Evolutionary conservation across 1,140 invertebrate species (phyloP).

Genomic region (Spodoptera frugiperda): DNA sequence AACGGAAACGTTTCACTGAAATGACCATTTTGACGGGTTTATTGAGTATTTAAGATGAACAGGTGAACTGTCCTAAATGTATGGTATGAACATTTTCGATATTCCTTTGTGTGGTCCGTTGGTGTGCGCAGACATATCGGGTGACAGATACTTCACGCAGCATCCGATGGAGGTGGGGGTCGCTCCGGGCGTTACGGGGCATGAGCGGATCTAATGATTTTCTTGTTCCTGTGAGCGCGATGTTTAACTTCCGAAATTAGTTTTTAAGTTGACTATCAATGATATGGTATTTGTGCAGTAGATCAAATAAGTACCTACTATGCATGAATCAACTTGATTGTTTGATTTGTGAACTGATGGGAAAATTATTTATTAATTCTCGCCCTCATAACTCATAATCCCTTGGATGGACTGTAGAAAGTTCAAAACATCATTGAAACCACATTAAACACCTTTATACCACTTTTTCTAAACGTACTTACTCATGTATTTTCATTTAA

Average conservation of each 20-base stretch:
- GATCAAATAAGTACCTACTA: too few species aligned
- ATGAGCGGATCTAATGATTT: conserved; percentile 84
- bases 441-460: too few species aligned
- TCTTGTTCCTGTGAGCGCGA: conserved; percentile 55
- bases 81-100: conserved; percentile 57
- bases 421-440: too few species aligned
- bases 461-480: too few species aligned
- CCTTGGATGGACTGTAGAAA: too few species aligned
- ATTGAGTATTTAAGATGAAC: conserved; percentile 48
- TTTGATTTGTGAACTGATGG: too few species aligned
- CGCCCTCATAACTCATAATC: too few species aligned
- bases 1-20: conserved; percentile 69
- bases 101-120: conserved; percentile 41
- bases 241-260: conserved; percentile 34
- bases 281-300: too few species aligned
- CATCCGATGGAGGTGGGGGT: conserved; percentile 59
- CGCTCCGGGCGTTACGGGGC: conserved; percentile 78
- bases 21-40: conserved; percentile 74
- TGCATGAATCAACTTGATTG: too few species aligned
- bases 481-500: too few species aligned
- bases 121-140: conserved; percentile 48
- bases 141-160: conserved; percentile 60
- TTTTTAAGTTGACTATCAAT: too few species aligned
- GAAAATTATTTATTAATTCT: too few species aligned
- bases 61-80: neutral